Conservation (phyloP, 2,888 invertebrate genomes). For the Tholera decimalis region DNA sequence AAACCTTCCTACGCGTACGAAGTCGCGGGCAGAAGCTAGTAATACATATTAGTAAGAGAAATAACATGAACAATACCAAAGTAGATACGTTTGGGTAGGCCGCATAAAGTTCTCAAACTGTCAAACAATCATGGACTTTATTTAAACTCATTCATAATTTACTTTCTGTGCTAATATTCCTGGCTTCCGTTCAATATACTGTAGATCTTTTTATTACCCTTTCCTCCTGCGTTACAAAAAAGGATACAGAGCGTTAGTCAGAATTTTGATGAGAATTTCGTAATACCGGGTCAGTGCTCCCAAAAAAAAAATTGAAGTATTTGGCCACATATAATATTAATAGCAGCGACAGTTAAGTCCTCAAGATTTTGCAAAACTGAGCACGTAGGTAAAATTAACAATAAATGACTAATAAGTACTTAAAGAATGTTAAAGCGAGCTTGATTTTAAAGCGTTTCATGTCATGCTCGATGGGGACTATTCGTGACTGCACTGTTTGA, state of each 20-base stretch:
- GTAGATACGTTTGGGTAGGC: too few species aligned
- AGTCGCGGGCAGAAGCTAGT: too few species aligned
- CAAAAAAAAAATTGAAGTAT: neutral
- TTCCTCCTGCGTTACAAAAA: slow-evolving; percentile 42
- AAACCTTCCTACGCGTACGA: too few species aligned
- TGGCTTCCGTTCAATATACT: slow-evolving; percentile 29
- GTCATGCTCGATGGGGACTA: neutral
- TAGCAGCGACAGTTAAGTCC: too few species aligned
- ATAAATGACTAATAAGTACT: too few species aligned
- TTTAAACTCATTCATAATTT: neutral
- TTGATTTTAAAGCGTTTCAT: neutral
- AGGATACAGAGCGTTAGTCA: slow-evolving; percentile 47
- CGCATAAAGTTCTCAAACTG: too few species aligned
- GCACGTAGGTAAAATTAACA: too few species aligned
- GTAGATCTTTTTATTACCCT: slow-evolving; percentile 45
- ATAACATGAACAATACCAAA: too few species aligned
- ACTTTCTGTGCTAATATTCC: slow-evolving; percentile 6
- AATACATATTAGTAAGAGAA: too few species aligned
- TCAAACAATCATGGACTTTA: neutral
- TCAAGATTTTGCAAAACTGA: too few species aligned
- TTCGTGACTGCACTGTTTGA: neutral
- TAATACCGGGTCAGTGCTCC: slow-evolving; percentile 36
- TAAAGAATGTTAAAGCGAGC: too few species aligned
- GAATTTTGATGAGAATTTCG: slow-evolving; percentile 67
- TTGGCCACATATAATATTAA: neutral